A percentile compares a stretch with the other conserved stretches of the same genome.
Conservation (phyloP, 2,888 invertebrate species). For the Spodoptera picta region DNA sequence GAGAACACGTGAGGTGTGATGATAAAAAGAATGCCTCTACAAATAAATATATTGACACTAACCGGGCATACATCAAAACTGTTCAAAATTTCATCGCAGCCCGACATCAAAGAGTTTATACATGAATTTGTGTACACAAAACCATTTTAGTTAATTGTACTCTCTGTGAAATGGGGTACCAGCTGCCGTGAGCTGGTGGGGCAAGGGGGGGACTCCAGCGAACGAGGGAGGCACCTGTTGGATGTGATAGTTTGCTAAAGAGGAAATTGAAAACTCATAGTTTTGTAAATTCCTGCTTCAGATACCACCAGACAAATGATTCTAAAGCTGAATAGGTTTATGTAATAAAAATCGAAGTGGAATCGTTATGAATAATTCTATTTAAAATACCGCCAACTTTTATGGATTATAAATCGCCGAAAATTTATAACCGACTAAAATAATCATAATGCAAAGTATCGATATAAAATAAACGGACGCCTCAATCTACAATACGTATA, state of each 20-base stretch:
- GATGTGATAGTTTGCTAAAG: background rate
- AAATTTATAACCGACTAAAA: too few species aligned
- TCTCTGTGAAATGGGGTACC: constrained; percentile 24
- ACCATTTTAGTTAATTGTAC: constrained; percentile 43
- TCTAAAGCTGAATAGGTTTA: too few species aligned
- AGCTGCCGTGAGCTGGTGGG: constrained; percentile 6
- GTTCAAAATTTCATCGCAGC: constrained; percentile 18
- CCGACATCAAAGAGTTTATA: constrained; percentile 53
- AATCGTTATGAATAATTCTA: too few species aligned
- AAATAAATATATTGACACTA: constrained; percentile 28
- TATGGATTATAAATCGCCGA: too few species aligned
- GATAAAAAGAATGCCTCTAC: constrained; percentile 11
- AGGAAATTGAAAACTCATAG: too few species aligned
- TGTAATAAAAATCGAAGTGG: too few species aligned
- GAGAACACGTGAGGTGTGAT: constrained; percentile 1
- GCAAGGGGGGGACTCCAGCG: constrained; percentile 16
- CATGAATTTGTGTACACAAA: constrained; percentile 37
- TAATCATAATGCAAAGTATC: constrained; percentile 7
- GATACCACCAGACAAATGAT: too few species aligned
- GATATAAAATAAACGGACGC: constrained; percentile 6
- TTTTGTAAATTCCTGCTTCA: too few species aligned
- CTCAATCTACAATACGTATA: background rate
- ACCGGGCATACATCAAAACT: constrained; percentile 22
- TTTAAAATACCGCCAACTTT: too few species aligned
- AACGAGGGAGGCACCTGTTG: constrained; percentile 32